phyloP scores from a whole-genome alignment of 2,797 vertebrate species.

The Fratercula arctica region DNA sequence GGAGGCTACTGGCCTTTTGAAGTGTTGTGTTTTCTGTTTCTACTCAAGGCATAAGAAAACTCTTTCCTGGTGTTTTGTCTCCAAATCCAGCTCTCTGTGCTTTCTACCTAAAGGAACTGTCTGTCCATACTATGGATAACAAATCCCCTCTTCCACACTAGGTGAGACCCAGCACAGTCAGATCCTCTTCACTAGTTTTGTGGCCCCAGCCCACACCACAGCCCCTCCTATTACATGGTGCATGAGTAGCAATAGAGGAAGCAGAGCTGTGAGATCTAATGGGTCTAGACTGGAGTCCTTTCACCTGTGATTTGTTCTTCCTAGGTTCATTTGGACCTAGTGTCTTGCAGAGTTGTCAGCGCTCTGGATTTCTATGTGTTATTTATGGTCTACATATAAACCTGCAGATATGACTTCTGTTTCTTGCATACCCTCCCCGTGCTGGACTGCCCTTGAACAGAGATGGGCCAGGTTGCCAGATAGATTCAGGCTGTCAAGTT shows the following conservation, averaged over 20 bases:
- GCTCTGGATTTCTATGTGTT: background rate
- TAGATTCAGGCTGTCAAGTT: background rate
- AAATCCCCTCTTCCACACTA: background rate
- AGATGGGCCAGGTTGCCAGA: background rate
- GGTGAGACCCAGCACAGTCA: background rate
- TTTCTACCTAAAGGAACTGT: background rate
- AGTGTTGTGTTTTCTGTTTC: background rate
- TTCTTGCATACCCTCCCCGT: background rate
- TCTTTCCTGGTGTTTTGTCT: background rate
- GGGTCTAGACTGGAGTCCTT: background rate
- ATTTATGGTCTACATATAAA: rapidly evolving
- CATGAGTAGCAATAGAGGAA: background rate
- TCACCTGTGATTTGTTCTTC: background rate
- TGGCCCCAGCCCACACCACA: background rate
- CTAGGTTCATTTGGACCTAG: background rate
- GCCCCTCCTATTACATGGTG: background rate
- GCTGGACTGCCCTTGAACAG: background rate
- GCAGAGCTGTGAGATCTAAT: background rate
- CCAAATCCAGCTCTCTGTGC: background rate
- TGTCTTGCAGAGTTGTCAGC: background rate
- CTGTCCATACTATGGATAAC: background rate
- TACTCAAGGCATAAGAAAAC: background rate
- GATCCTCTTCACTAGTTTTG: background rate
- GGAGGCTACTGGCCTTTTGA: background rate
- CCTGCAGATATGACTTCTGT: background rate